Evolutionary conservation across 2,888 invertebrate species (phyloP), one percentile per base, ranked within the genome.

Genomic region (Andrena bicolor): DNA sequence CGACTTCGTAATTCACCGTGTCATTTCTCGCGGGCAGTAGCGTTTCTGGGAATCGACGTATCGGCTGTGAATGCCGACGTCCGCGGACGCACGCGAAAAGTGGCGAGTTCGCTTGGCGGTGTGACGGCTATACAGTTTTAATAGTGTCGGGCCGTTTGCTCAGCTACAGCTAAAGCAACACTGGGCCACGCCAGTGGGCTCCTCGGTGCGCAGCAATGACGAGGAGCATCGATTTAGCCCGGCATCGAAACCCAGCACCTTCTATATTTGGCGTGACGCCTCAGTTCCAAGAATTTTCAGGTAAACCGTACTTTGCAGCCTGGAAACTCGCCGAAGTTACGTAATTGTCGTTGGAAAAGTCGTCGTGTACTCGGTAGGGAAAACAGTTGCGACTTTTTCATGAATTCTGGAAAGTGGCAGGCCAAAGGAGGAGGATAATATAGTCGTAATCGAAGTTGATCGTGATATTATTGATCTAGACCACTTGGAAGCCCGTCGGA

Each of bases 101-200:
- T 72, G 75, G 75, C 66, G 72, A 74, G 73, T 76, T 66, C 53
- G 49, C 48, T 35, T 26, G 58, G 35, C 53, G 48, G 49, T 53
- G 51, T 72, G 66, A 61, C 68, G 30, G 35, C 35, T 51, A 32
- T 83, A 58, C 60, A 86, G 79, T 60, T 83, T 83, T 83, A 86
- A 86, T 76, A 71, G 56, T 8, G 30, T 10, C 75, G 51, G 35
- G 41, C 56, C 53, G 73, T 77, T 75, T 83, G 60, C 65, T 66
- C 63, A 30, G 49, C 30, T 53, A 53, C 41, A 13, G 41, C 41
- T 41, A 5, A 41, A 41, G 41, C 41, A 41, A 41, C 41, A 1
- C 41, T 41, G 41, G 41, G 16, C 41, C 41, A 16, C 5, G 5
- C 16, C 41, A 5, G 41, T 16, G 41, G 16, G 41, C 4, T 41